Evolutionary conservation across 2,113 vertebrate species (phyloP), one percentile per base, ranked within the genome.

Genomic region (Sceloporus undulatus): DNA sequence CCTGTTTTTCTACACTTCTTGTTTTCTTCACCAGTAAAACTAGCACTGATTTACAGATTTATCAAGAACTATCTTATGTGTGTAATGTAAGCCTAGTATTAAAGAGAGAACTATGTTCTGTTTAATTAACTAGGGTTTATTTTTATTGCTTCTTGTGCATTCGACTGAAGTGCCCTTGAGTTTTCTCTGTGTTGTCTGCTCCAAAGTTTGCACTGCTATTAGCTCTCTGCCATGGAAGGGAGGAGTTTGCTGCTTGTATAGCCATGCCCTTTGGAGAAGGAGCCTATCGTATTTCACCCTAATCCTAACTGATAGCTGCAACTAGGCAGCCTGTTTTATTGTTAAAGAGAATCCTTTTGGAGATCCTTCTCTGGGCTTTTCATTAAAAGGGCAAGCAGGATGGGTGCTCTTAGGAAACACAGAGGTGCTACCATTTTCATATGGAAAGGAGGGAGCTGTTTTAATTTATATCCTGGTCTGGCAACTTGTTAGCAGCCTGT

Each of bases 221-320:
- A 86, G 93, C 94, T 79, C 0, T 4, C 38, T 91, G 79, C 93
- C 85, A 62, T 13, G 89, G 92, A 91, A 95, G 94, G 97, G 97
- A 96, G 97, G 96, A 96, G 96, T 96, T 94, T 93, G n/a, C 91
- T 74, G 90, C 85, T 91, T 93, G 95, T 92, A 97, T 91, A 97
- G 96, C 95, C 90, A 88, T 94, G 97, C 95, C 94, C 91, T 90
- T 91, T 82, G 91, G 93, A 89, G 86, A 7, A 40, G 42, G 59
- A 96, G 94, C 94, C 96, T 97, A 97, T 98, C 97, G 21, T 94
- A 95, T 98, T 98, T 96, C 98, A 96, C 95, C 89, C 98, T 97
- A 97, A 98, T 97, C 94, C 95, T 96, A 96, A 97, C 96, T 94
- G 84, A 89, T 92, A 94, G 96, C 95, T 96, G 94, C 90, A 94